phyloP scores from a whole-genome alignment of 2,113 vertebrate genomes.

The Garra rufa region DNA sequence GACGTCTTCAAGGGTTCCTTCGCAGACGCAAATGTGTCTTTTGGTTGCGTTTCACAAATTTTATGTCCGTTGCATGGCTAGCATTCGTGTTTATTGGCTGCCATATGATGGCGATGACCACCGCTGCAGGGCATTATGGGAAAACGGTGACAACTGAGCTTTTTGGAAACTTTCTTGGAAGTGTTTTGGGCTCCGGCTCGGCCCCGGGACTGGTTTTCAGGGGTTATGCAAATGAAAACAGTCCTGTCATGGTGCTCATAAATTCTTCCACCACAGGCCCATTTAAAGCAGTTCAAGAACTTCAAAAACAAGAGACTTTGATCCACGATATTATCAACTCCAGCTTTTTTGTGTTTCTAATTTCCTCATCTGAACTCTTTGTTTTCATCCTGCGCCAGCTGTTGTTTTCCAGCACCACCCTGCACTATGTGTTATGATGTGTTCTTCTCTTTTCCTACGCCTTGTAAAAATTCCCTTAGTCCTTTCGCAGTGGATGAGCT shows the following conservation, averaged over 20 bases:
- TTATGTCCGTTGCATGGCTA: not conserved
- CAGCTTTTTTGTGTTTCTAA: constrained; percentile 79
- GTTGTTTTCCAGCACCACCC: constrained; percentile 75
- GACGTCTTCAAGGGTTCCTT: not conserved
- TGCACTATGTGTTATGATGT: constrained; percentile 66
- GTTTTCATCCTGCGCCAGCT: constrained; percentile 78
- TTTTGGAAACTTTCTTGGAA: constrained; percentile 16
- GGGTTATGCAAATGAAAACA: constrained; percentile 68
- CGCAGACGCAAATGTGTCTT: not conserved
- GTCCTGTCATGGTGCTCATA: constrained; percentile 65
- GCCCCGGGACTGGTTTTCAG: constrained; percentile 55
- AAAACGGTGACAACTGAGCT: not conserved
- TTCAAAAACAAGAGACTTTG: constrained; percentile 71
- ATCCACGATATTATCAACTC: constrained; percentile 77
- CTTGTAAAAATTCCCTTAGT: constrained; percentile 67
- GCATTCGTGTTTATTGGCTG: not conserved
- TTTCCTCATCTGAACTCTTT: constrained; percentile 74
- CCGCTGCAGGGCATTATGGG: not conserved
- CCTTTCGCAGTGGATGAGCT: constrained; percentile 53
- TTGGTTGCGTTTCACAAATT: not conserved
- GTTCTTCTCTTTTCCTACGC: constrained; percentile 63
- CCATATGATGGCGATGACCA: not conserved
- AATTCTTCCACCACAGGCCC: constrained; percentile 68
- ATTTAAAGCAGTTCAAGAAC: constrained; percentile 69
- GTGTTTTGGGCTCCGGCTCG: constrained; percentile 23